Base-by-base conservation (phyloP, 2,797 vertebrate genomes). In the Oryzias dopingdopingensis region DNA sequence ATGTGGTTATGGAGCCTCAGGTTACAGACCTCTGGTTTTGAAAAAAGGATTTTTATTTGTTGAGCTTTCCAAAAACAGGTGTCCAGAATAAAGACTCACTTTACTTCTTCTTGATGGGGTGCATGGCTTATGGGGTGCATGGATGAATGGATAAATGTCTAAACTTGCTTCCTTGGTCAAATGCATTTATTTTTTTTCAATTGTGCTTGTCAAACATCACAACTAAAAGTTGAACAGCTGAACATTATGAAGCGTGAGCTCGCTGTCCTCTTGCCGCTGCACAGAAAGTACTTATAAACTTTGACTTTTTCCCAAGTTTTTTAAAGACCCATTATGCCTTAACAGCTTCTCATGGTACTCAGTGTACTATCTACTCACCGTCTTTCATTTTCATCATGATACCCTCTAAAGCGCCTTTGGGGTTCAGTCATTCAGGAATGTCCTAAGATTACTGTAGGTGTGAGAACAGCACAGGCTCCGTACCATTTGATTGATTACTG, bases 231-330 rank as follows among this genome's bases (percentile, higher is more conserved):
- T 15, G 17, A 63, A 66, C 58, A 32, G 56, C 65, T 29, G 40
- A 65, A 78, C 65, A 78, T 67, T 80, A 79, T 80, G 82, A 68
- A 86, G 80, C 59, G 59, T 69, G 62, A 77, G 60, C 60, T 61
- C 62, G 52, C 49, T 42, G n/a, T 5, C 41, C 46, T 46, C 56
- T 56, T 26, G 7, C 20, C 49, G 16, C 56, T 60, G 60, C 62
- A 64, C 54, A 46, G 57, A 57, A 81, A 79, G 61, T 6, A 72
- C 70, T 72, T 63, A 58, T 50, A 63, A 52, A 62, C 65, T 79
- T 45, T 13, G 44, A 63, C 83, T 76, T 78, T 52, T 64, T 53
- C 72, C 24, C 44, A 56, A 56, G 49, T 49, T 29, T 57, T 77
- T 54, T 48, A 60, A 41, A 54, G 43, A 58, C 47, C 55, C 8